These are phyloP conservation scores for Melanotaenia boesemani DNA, from an alignment of 2,797 vertebrate genomes.

Conservation along the genomic window DNA sequence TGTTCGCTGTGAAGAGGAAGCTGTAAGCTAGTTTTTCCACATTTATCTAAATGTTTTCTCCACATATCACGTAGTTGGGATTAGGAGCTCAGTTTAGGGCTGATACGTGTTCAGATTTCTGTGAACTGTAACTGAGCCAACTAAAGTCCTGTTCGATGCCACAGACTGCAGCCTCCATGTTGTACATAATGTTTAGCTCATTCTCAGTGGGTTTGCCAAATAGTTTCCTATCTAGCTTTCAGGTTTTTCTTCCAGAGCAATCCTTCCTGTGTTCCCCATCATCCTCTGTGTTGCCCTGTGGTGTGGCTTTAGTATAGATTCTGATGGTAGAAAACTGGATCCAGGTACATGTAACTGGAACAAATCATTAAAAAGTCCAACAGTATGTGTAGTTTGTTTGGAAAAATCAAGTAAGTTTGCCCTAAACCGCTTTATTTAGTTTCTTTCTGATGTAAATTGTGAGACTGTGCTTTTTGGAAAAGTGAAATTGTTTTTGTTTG, in stretches of 20 bases:
- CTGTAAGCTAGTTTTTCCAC: slow-evolving; percentile 55
- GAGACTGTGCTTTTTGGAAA: slow-evolving; percentile 28
- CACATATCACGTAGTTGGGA: slow-evolving; percentile 26
- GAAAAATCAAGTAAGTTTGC: slow-evolving; percentile 30
- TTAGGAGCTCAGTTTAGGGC: slow-evolving; percentile 56
- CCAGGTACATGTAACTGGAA: slow-evolving; percentile 61
- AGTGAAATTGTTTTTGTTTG: too few relatives aligned
- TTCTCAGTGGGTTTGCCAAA: slow-evolving; percentile 34
- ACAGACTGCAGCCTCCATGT: slow-evolving; percentile 74
- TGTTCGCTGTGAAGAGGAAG: slow-evolving; percentile 4
- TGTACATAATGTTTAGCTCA: slow-evolving; percentile 70
- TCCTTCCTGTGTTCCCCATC: slow-evolving; percentile 47
- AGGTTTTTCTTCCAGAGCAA: slow-evolving; percentile 46
- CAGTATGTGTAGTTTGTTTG: slow-evolving; percentile 2
- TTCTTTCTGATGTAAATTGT: slow-evolving; percentile 56
- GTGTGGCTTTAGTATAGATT: slow-evolving; percentile 54
- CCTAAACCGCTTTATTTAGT: background rate
- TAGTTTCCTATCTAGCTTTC: slow-evolving; percentile 18
- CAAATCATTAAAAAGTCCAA: slow-evolving; percentile 5
- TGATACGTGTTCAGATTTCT: slow-evolving; percentile 64
- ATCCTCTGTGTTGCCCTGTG: slow-evolving; percentile 57
- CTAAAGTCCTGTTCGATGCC: slow-evolving; percentile 61
- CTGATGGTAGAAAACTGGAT: slow-evolving; percentile 43
- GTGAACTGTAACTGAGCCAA: slow-evolving; percentile 84
- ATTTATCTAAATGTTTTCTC: slow-evolving; percentile 36